phyloP scores from a whole-genome alignment of 2,113 vertebrate genomes.

The Procavia capensis region DNA sequence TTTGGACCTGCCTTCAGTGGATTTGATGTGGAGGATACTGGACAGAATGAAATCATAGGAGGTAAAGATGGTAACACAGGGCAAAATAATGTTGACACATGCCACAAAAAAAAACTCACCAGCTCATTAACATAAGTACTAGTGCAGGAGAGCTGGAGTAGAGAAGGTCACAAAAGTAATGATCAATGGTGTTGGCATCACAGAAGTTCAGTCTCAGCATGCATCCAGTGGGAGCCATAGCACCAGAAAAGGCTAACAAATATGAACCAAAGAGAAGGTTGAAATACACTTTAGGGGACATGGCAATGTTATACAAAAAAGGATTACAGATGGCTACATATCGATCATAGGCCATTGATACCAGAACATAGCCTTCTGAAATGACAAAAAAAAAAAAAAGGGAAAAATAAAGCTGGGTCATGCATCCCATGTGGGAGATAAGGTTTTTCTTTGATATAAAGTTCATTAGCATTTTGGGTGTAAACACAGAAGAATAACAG shows the following conservation, averaged over 20 bases:
- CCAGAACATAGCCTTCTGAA: neutral
- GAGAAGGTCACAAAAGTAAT: constrained; percentile 58
- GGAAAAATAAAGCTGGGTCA: constrained; percentile 49
- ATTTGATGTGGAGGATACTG: neutral
- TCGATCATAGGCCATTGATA: neutral
- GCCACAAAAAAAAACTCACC: constrained; percentile 30
- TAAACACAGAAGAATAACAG: neutral
- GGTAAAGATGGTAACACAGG: constrained; percentile 22
- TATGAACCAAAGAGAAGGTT: neutral
- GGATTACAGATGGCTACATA: constrained; percentile 9
- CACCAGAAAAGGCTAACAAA: neutral
- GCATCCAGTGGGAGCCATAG: neutral
- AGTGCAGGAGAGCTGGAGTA: constrained; percentile 63
- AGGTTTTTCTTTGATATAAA: constrained; percentile 34
- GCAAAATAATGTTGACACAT: neutral
- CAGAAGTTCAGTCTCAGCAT: constrained; percentile 57
- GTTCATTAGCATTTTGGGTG: constrained; percentile 37
- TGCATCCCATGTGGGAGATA: constrained; percentile 35
- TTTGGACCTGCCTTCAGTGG: neutral
- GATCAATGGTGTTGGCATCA: constrained; percentile 9
- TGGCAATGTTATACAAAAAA: constrained; percentile 2
- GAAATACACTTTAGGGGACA: constrained; percentile 40
- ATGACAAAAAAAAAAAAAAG: constrained; percentile 24
- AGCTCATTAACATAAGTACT: constrained; percentile 29
- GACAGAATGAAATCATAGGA: constrained; percentile 52